A percentile compares a stretch with the other conserved stretches of the same genome.
These are phyloP conservation scores for Sceloporus tristichus DNA, from an alignment of 2,113 vertebrate species.

Conservation along the genomic window DNA sequence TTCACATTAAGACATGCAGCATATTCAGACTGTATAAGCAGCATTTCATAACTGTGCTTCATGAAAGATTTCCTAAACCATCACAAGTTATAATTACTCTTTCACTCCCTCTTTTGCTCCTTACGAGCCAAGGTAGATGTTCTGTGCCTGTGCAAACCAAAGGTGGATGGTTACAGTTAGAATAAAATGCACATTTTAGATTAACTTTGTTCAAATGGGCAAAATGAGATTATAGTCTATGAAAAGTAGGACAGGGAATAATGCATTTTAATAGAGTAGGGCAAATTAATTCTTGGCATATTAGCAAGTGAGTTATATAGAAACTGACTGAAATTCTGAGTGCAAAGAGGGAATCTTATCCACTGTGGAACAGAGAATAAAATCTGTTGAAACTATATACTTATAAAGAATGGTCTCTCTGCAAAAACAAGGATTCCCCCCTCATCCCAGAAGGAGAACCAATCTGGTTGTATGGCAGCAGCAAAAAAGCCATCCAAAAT, in stretches of 20 bases:
- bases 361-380: conserved; percentile 25
- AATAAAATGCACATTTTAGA: conserved; percentile 49
- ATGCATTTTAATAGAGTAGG: conserved; percentile 52
- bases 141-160: background rate
- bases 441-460: conserved; percentile 62
- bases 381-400: conserved; percentile 51
- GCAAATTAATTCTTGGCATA: conserved; percentile 64
- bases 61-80: background rate
- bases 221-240: background rate
- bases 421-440: conserved; percentile 56
- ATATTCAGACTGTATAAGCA: conserved; percentile 49
- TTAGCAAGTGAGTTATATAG: conserved; percentile 59
- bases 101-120: background rate
- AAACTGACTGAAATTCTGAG: conserved; percentile 45
- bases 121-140: conserved; percentile 13
- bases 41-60: conserved; percentile 7
- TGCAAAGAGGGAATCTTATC: conserved; percentile 56
- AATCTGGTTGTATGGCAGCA: conserved; percentile 47
- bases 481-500: conserved; percentile 63
- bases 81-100: background rate
- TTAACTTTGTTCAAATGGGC: conserved; percentile 14
- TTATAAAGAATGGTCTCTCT: conserved; percentile 60
- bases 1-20: conserved; percentile 24
- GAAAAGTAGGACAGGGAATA: conserved; percentile 44
- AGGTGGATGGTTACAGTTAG: conserved; percentile 20